Evolutionary conservation across 2,797 vertebrate species (phyloP).

Genomic region (Rhodeus uyekii): DNA sequence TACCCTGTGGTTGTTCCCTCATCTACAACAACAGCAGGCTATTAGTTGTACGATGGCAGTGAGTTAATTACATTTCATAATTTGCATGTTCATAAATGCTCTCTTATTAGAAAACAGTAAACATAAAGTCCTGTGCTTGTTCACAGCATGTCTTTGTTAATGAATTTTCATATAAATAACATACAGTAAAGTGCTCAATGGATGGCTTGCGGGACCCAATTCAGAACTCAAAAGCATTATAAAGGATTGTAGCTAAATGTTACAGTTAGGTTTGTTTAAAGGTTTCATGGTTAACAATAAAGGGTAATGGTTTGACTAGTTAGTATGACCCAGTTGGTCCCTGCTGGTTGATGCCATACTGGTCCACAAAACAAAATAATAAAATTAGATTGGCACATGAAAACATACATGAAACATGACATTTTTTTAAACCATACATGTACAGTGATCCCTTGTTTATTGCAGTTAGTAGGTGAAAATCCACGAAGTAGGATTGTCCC

Average conservation of each 20-base stretch:
- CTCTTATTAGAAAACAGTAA: constrained; percentile 31
- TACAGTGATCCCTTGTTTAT: too few species aligned
- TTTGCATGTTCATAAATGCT: constrained; percentile 17
- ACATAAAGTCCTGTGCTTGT: constrained; percentile 9
- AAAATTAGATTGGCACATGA: too few species aligned
- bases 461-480: too few species aligned
- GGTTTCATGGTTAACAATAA: too few species aligned
- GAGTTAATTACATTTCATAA: constrained; percentile 40
- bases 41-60: constrained; percentile 25
- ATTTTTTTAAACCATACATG: too few species aligned
- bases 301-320: too few species aligned
- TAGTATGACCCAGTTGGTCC: too few species aligned
- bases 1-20: constrained; percentile 18
- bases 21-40: constrained; percentile 35
- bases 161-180: constrained; percentile 17
- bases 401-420: too few species aligned
- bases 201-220: not conserved
- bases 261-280: too few species aligned
- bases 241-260: not conserved
- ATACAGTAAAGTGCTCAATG: not conserved
- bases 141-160: constrained; percentile 22
- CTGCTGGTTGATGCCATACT: too few species aligned
- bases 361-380: too few species aligned
- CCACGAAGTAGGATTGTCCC: too few species aligned
- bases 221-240: not conserved